Evolutionary conservation across 2,888 invertebrate species (phyloP).

Genomic region (Spilosoma lubricipeda): DNA sequence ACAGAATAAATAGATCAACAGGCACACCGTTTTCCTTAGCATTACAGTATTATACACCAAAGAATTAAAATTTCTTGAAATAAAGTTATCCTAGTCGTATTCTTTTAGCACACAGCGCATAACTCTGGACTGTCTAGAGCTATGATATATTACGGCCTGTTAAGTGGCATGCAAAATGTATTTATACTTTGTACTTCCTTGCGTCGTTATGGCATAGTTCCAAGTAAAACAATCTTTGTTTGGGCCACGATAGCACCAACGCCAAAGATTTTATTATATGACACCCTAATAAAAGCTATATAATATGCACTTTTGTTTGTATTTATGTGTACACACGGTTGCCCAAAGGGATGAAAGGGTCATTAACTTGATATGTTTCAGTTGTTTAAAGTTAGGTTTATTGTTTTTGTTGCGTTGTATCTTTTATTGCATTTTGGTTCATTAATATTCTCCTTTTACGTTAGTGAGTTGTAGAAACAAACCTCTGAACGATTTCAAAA

Average conservation of each 20-base stretch:
- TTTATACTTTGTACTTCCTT: conserved; percentile 85
- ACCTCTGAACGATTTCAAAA: neutral
- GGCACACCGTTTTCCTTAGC: neutral
- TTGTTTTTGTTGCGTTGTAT: neutral
- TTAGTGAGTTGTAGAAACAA: neutral
- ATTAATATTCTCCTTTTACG: neutral
- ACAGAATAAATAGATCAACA: too few relatives aligned
- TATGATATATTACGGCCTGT: conserved; percentile 78
- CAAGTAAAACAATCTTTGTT: conserved; percentile 84
- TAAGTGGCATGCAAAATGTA: conserved; percentile 86
- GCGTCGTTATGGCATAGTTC: conserved; percentile 81
- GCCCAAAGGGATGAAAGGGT: conserved; percentile 38
- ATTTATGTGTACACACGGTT: conserved; percentile 18
- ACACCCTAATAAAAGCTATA: conserved; percentile 72
- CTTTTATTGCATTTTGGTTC: neutral
- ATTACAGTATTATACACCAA: conserved; percentile 6
- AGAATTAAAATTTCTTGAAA: conserved; percentile 33
- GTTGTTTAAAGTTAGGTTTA: conserved; percentile 17
- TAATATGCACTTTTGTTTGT: conserved; percentile 58
- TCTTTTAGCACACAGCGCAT: conserved; percentile 50
- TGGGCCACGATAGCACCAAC: conserved; percentile 73
- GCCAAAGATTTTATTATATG: conserved; percentile 77
- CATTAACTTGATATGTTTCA: conserved; percentile 38
- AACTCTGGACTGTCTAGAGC: conserved; percentile 66
- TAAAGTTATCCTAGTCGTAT: conserved; percentile 32